Conservation (phyloP, 1,140 invertebrate species). For the Pseudomyrmex dendroicus region DNA sequence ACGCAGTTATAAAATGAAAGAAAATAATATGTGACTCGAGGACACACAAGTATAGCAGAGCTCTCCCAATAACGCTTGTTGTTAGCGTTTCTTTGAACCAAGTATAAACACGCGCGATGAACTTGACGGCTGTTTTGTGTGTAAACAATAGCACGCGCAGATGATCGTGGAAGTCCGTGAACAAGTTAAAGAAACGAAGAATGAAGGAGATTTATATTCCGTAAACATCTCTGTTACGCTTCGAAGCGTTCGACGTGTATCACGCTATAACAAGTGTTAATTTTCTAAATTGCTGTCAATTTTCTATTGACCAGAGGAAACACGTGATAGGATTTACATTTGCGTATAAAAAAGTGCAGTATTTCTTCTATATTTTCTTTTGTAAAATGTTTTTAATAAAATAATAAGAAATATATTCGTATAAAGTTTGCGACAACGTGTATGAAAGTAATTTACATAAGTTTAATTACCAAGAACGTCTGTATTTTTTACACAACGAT, state of each 20-base stretch:
- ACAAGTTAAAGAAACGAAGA: slow-evolving; percentile 47
- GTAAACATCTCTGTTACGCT: slow-evolving; percentile 14
- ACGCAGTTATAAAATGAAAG: background rate
- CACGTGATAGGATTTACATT: background rate
- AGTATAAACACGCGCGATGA: slow-evolving; percentile 33
- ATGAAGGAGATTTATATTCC: slow-evolving; percentile 39
- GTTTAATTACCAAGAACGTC: background rate
- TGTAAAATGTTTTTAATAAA: too few relatives aligned
- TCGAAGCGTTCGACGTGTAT: background rate
- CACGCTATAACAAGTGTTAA: background rate
- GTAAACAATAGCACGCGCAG: slow-evolving; percentile 39
- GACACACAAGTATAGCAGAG: background rate
- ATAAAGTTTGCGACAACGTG: too few relatives aligned
- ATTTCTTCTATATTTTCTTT: too few relatives aligned
- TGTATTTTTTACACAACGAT: background rate
- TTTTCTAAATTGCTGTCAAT: background rate
- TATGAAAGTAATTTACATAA: too few relatives aligned
- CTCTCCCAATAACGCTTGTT: slow-evolving; percentile 4
- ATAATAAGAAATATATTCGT: too few relatives aligned
- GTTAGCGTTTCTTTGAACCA: slow-evolving; percentile 40
- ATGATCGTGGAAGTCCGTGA: slow-evolving; percentile 9
- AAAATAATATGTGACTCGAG: background rate
- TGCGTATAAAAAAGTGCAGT: too few relatives aligned
- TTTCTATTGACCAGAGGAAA: too few relatives aligned
- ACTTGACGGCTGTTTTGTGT: slow-evolving; percentile 47